These are phyloP conservation scores for Caenorhabditis sp. DNA, from an alignment of 2,888 invertebrate genomes.

Conservation along the genomic window DNA sequence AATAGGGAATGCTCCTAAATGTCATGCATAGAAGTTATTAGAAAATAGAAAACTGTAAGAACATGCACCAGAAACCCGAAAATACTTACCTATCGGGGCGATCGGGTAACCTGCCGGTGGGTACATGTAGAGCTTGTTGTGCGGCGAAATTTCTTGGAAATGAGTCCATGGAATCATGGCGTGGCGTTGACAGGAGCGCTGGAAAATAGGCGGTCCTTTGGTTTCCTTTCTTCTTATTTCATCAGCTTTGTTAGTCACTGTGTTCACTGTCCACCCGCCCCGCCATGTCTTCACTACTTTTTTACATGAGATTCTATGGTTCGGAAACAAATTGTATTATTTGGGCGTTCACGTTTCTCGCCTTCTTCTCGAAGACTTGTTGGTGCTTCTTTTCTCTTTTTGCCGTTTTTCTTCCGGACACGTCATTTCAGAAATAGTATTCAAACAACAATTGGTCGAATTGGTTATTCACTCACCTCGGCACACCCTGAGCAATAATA, in stretches of 20 bases:
- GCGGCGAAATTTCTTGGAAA: slow-evolving; percentile 2
- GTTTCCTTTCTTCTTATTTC: slow-evolving; percentile 19
- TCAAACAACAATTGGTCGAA: slow-evolving; percentile 4
- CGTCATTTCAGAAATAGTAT: slow-evolving; percentile 40
- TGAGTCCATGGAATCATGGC: slow-evolving; percentile 30
- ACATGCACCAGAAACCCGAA: slow-evolving; percentile 5
- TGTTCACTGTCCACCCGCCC: slow-evolving; percentile 40
- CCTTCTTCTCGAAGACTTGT: slow-evolving; percentile 14
- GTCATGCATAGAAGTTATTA: slow-evolving; percentile 33
- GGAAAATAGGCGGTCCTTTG: slow-evolving; percentile 49
- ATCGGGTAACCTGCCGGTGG: slow-evolving; percentile 1
- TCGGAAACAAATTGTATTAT: slow-evolving; percentile 68
- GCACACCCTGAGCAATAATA: slow-evolving; percentile 78
- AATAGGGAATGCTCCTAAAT: slow-evolving; percentile 58
- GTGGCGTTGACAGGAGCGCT: slow-evolving; percentile 70
- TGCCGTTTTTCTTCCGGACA: slow-evolving; percentile 15
- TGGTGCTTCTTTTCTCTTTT: slow-evolving; percentile 14
- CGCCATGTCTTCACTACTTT: slow-evolving; percentile 22
- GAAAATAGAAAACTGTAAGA: background rate
- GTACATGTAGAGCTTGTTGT: slow-evolving; percentile 2
- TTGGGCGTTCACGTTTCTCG: slow-evolving; percentile 55
- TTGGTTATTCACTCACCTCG: slow-evolving; percentile 67
- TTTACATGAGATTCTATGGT: slow-evolving; percentile 59
- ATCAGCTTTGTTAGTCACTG: slow-evolving; percentile 55
- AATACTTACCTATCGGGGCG: slow-evolving; percentile 36